Conservation (phyloP, 2,797 vertebrate genomes). For the Lagocephalus sceleratus region DNA sequence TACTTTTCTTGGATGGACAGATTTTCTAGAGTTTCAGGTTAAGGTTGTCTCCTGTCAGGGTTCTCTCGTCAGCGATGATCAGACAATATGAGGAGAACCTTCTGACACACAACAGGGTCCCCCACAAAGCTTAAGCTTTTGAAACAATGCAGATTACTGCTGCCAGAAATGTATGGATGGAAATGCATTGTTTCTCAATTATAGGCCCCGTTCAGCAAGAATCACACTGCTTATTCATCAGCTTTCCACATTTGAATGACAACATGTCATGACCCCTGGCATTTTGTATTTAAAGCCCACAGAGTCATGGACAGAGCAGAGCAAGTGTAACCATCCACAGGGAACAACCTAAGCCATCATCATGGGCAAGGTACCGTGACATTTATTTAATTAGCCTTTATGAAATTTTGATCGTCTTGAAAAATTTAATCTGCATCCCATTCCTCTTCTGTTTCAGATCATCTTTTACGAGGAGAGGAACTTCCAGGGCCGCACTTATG, state of each 20-base stretch:
- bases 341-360: slow-evolving; percentile 63
- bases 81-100: slow-evolving; percentile 61
- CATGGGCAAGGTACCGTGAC: slow-evolving; percentile 76
- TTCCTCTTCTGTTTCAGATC: slow-evolving; percentile 55
- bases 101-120: slow-evolving; percentile 48
- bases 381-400: background rate
- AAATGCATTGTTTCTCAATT: slow-evolving; percentile 69
- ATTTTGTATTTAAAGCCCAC: slow-evolving; percentile 72
- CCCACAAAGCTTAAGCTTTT: slow-evolving; percentile 64
- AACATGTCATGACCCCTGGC: slow-evolving; percentile 60
- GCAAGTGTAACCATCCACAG: slow-evolving; percentile 66
- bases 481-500: slow-evolving; percentile 77
- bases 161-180: slow-evolving; percentile 79
- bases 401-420: background rate
- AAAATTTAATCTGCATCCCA: background rate
- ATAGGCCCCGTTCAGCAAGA: slow-evolving; percentile 73
- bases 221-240: slow-evolving; percentile 78
- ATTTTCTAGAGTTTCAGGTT: too few relatives aligned
- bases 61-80: slow-evolving; percentile 37
- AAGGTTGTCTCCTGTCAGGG: slow-evolving; percentile 1
- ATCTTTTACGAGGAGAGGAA: slow-evolving; percentile 77
- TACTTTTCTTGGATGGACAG: too few relatives aligned
- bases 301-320: slow-evolving; percentile 61
- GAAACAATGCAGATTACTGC: slow-evolving; percentile 64
- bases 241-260: slow-evolving; percentile 78